phyloP scores from a whole-genome alignment of 2,888 invertebrate genomes.

The Tromatobia lineatoria region DNA sequence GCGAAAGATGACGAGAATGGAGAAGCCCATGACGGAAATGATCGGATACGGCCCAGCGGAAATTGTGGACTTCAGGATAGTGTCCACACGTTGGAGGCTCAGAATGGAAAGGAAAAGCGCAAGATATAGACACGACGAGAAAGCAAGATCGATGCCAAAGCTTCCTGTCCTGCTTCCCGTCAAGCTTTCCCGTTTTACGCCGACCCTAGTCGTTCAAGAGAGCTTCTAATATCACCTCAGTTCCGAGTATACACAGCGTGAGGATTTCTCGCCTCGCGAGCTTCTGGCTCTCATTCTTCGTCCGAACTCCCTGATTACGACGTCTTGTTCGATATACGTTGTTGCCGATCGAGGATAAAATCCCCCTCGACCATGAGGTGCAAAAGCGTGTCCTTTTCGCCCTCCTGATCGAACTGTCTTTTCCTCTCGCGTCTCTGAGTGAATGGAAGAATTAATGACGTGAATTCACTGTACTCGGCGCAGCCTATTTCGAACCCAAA shows the following conservation, averaged over 20 bases:
- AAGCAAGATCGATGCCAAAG: conserved; percentile 50
- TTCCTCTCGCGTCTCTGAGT: conserved; percentile 45
- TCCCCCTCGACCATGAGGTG: conserved; percentile 34
- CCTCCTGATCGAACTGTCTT: conserved; percentile 30
- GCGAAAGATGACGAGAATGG: conserved; percentile 25
- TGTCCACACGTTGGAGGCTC: conserved; percentile 13
- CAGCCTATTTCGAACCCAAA: conserved; percentile 28
- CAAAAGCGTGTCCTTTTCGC: conserved; percentile 35
- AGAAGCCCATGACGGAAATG: conserved; percentile 70
- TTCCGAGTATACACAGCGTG: conserved; percentile 22
- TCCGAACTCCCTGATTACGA: conserved; percentile 51
- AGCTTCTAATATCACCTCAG: conserved; percentile 35
- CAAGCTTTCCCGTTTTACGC: conserved; percentile 49
- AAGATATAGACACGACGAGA: not conserved
- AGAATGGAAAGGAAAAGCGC: conserved; percentile 5
- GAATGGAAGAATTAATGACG: conserved; percentile 59
- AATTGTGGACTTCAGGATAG: conserved; percentile 76
- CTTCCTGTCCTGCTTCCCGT: conserved; percentile 50
- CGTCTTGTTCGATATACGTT: conserved; percentile 62
- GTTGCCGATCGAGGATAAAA: conserved; percentile 44
- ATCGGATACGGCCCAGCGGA: conserved; percentile 73
- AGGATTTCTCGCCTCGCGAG: conserved; percentile 36
- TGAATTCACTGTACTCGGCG: conserved; percentile 10
- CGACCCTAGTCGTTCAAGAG: conserved; percentile 19
- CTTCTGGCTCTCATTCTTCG: conserved; percentile 3